Conservation (phyloP, 2,888 invertebrate genomes). For the Ctenicera cuprea region DNA sequence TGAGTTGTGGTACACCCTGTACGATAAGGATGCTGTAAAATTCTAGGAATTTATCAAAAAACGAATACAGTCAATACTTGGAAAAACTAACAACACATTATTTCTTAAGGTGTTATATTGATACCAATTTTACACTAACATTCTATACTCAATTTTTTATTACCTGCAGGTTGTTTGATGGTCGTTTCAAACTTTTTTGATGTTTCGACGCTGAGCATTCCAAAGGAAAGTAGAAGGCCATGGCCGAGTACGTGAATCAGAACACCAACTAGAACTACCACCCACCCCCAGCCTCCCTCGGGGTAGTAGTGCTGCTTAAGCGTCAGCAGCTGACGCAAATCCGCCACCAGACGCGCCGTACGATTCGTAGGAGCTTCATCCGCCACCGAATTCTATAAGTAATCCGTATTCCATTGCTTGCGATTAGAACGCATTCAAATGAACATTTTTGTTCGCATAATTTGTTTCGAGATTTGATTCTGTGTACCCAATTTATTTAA, state of each 20-base stretch:
- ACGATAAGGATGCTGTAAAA: no score
- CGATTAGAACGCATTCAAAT: conserved; percentile 6
- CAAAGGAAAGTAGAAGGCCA: conserved; percentile 83
- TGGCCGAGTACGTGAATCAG: conserved; percentile 84
- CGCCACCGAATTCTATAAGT: conserved; percentile 68
- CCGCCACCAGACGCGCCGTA: conserved; percentile 74
- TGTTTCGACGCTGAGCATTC: conserved; percentile 71
- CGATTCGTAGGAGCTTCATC: conserved; percentile 75
- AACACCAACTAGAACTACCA: conserved; percentile 83
- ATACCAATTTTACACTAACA: no score
- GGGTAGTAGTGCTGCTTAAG: conserved; percentile 90
- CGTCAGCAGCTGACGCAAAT: conserved; percentile 78
- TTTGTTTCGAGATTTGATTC: conserved; percentile 23
- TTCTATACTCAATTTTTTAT: background rate
- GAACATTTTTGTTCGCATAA: background rate
- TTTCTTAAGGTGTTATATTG: no score
- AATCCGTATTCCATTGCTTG: conserved; percentile 34
- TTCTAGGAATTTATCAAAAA: no score
- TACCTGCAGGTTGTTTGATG: conserved; percentile 81
- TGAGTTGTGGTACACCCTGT: no score
- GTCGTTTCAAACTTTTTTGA: conserved; percentile 74
- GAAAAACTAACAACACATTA: no score
- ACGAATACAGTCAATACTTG: no score
- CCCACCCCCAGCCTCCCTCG: conserved; percentile 93
- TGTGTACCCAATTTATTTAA: background rate